Evolutionary conservation across 2,797 vertebrate species (phyloP).

Genomic region (Cuniculus paca): DNA sequence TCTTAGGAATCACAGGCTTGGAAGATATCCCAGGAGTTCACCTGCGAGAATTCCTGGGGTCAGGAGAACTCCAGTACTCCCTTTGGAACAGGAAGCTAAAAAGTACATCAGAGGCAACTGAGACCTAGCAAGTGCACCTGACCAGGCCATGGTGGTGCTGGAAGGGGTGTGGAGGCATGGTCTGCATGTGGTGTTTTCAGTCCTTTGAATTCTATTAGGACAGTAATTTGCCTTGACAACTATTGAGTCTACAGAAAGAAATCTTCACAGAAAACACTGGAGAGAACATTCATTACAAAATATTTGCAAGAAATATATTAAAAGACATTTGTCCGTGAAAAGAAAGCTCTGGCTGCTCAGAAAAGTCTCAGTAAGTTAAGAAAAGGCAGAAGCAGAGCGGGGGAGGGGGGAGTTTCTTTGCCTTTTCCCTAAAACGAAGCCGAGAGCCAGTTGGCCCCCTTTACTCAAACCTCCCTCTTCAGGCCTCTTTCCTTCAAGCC

Average conservation of each 20-base stretch:
- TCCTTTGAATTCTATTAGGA: background rate
- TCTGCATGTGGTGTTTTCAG: fast-evolving
- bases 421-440: slow-evolving; percentile 31
- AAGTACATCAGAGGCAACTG: background rate
- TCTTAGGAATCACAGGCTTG: background rate
- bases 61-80: background rate
- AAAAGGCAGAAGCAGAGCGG: background rate
- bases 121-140: background rate
- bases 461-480: background rate
- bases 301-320: background rate
- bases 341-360: slow-evolving; percentile 7
- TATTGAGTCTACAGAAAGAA: slow-evolving; percentile 28
- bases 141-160: background rate
- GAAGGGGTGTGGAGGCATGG: background rate
- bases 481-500: background rate
- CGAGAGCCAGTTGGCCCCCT: background rate
- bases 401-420: background rate
- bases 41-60: too few relatives aligned
- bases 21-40: background rate
- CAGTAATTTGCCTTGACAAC: background rate
- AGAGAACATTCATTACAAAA: slow-evolving; percentile 41
- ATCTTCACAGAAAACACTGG: slow-evolving; percentile 50
- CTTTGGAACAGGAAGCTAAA: background rate
- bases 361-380: background rate
- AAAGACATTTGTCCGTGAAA: slow-evolving; percentile 42